phyloP scores from a whole-genome alignment of 2,113 vertebrate genomes.

The Aramus guarauna region DNA sequence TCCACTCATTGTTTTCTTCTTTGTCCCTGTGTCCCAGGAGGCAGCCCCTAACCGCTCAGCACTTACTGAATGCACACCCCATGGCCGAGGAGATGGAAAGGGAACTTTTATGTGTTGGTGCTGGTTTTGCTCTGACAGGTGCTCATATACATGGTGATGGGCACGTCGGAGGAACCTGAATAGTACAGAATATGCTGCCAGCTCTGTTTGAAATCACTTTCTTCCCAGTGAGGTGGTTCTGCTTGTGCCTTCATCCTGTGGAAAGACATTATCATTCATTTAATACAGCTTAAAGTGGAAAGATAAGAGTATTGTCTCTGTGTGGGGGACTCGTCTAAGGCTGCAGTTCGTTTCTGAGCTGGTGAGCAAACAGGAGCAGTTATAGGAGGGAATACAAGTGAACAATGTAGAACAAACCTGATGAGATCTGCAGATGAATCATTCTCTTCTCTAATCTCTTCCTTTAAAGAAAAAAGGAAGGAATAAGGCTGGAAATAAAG shows the following conservation, averaged over 20 bases:
- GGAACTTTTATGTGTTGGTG: neutral
- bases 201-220: neutral
- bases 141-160: neutral
- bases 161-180: neutral
- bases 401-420: conserved; percentile 5
- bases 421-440: neutral
- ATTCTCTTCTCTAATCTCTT: neutral
- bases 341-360: neutral
- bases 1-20: neutral
- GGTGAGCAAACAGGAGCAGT: conserved; percentile 24
- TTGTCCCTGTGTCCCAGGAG: neutral
- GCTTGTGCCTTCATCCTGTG: neutral
- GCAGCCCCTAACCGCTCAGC: neutral
- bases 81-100: neutral
- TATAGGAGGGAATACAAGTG: neutral
- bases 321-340: neutral
- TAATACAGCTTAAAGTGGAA: neutral
- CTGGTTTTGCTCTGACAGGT: neutral
- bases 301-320: conserved; percentile 20
- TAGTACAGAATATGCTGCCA: neutral
- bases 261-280: conserved; percentile 12
- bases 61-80: neutral
- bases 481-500: neutral
- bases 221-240: neutral
- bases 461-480: conserved; percentile 16